Conservation (phyloP, 2,113 vertebrate genomes). For the Arvicanthis niloticus region DNA sequence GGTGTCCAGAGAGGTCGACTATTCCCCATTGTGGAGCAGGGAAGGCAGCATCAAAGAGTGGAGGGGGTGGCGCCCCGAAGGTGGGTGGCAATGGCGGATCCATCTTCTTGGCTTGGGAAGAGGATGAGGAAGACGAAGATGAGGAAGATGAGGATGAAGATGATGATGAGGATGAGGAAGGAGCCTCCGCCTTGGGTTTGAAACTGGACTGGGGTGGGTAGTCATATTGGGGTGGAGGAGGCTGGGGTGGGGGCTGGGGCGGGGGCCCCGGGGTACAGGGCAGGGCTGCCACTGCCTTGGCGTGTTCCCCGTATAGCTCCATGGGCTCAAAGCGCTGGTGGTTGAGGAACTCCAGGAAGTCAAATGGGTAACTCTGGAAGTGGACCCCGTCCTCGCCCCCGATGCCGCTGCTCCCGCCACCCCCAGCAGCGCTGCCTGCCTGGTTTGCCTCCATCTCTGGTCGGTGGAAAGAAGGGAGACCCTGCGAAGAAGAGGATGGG, state of each 20-base stretch:
- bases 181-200: slow-evolving; percentile 82
- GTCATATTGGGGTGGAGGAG: slow-evolving; percentile 78
- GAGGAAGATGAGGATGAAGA: slow-evolving; percentile 47
- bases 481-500: slow-evolving; percentile 46
- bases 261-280: slow-evolving; percentile 77
- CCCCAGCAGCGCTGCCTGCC: slow-evolving; percentile 62
- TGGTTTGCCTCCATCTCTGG: slow-evolving; percentile 85
- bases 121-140: background rate
- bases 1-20: slow-evolving; percentile 86
- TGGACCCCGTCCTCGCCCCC: slow-evolving; percentile 86
- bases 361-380: slow-evolving; percentile 87
- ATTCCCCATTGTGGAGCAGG: slow-evolving; percentile 85
- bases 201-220: slow-evolving; percentile 72
- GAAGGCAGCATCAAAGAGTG: slow-evolving; percentile 84
- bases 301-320: slow-evolving; percentile 85
- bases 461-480: background rate
- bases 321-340: slow-evolving; percentile 87
- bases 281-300: slow-evolving; percentile 82
- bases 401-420: slow-evolving; percentile 66
- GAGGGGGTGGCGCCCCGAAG: slow-evolving; percentile 69
- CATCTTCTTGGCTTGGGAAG: slow-evolving; percentile 81
- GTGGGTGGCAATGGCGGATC: slow-evolving; percentile 73
- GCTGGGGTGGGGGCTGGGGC: slow-evolving; percentile 66
- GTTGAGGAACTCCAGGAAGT: slow-evolving; percentile 87
- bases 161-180: slow-evolving; percentile 60